Base-by-base conservation (phyloP, 2,888 invertebrate species). In the Boloria euphrosyne region DNA sequence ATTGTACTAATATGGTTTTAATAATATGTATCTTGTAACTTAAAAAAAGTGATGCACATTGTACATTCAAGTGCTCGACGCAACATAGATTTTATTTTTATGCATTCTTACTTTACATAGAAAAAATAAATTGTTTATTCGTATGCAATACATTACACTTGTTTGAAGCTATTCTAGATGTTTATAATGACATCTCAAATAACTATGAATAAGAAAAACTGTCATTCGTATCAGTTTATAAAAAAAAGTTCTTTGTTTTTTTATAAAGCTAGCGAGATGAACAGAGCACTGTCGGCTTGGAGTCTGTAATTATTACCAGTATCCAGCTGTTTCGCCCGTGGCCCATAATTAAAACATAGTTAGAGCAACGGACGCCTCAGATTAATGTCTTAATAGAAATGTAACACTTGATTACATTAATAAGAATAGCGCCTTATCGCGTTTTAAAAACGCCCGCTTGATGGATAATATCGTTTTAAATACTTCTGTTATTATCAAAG, bases 341-440 rank as follows among this genome's bases (percentile, higher is more conserved):
- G 81, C 77, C 82, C 76, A 80, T 87, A 91, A 91, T 91, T 91
- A 91, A 90, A 91, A 90, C 84, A 87, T 91, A 90, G 88, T 91
- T 91, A 91, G 84, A 80, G 74, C 75, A 80, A 79, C 77, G 73
- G 76, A 79, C 83, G 81, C 83, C 81, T 81, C 81, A 84, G 86
- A 87, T 86, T 86, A 85, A 89, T 88, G 85, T 78, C 78, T 74
- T 90, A 90, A 90, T 90, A 90, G 89, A 90, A 89, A 90, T 87
- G 85, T 87, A 83, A 81, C 82, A 81, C 82, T 79, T 84, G 83
- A 87, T 88, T 84, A 84, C 83, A 81, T 81, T 83, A 83, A 81
- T 82, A 78, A 78, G 76, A 75, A 75, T 71, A 70, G 69, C 70
- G 75, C 67, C 75, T 81, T 81, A 81, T 81, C 82, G 77, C 78